A percentile compares a stretch with the other conserved stretches of the same genome.
Conservation (phyloP, 2,888 invertebrate genomes). For the Nasonia oneida region DNA sequence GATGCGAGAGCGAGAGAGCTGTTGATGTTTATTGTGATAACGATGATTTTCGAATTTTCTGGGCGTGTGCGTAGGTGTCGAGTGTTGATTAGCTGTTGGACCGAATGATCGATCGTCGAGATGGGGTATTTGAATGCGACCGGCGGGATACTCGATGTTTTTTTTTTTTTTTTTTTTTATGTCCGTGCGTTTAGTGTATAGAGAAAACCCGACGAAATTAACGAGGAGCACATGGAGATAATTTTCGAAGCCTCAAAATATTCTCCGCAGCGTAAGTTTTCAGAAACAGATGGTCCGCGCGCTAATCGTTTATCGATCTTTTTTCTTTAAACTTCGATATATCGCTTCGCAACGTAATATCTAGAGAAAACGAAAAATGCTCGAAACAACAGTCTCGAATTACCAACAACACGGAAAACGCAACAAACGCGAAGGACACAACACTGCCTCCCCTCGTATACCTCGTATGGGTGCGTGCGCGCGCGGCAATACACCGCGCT, state of each 20-base stretch:
- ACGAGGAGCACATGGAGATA: background rate
- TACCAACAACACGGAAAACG: background rate
- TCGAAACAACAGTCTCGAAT: background rate
- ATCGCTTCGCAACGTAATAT: too few relatives aligned
- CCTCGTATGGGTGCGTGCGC: too few relatives aligned
- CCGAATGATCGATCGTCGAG: background rate
- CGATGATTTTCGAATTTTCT: slow-evolving; percentile 15
- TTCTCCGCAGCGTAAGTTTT: slow-evolving; percentile 4
- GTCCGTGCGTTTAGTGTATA: background rate
- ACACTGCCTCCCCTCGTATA: background rate
- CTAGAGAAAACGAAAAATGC: too few relatives aligned
- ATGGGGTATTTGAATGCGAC: background rate
- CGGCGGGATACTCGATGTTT: background rate
- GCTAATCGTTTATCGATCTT: background rate
- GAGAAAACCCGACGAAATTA: background rate
- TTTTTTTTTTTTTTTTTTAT: background rate
- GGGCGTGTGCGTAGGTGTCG: background rate
- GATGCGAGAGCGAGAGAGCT: background rate
- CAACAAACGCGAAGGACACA: background rate
- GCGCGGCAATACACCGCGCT: background rate
- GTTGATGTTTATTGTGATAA: slow-evolving; percentile 10
- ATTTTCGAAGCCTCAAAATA: background rate
- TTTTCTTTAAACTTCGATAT: background rate
- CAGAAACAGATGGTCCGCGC: background rate
- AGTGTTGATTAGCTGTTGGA: background rate